Percentiles rank a stretch among this genome's conserved stretches.
Evolutionary conservation across 1,140 invertebrate species (phyloP).

Genomic region (Dendrolimus kikuchii): DNA sequence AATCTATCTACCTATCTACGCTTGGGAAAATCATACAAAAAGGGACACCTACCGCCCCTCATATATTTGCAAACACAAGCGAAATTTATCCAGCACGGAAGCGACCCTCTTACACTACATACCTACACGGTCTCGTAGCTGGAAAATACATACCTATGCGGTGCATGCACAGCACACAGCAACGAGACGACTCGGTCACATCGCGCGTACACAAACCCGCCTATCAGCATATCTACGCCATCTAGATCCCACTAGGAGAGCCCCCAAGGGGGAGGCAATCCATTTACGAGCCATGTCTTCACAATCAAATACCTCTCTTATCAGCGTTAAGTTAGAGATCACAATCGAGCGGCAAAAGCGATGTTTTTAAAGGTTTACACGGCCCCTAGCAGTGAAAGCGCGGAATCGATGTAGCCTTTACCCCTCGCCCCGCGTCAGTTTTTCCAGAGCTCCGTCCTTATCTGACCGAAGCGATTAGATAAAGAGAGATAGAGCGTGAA

Average conservation of each 20-base stretch:
- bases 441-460: constrained; percentile 70
- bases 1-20: constrained; percentile 68
- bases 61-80: constrained; percentile 67
- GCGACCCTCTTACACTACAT: constrained; percentile 40
- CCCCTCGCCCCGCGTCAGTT: constrained; percentile 66
- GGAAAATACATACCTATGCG: constrained; percentile 48
- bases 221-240: constrained; percentile 69
- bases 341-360: constrained; percentile 58
- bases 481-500: constrained; percentile 72
- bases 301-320: constrained; percentile 50
- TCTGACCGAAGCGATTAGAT: constrained; percentile 68
- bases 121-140: constrained; percentile 42
- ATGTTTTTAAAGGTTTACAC: constrained; percentile 71
- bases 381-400: constrained; percentile 71
- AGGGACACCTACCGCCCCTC: constrained; percentile 66
- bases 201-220: constrained; percentile 44
- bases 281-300: constrained; percentile 53
- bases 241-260: constrained; percentile 70
- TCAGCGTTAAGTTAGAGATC: constrained; percentile 53
- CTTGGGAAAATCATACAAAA: constrained; percentile 70
- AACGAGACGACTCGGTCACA: constrained; percentile 23
- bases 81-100: constrained; percentile 64
- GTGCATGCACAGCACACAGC: constrained; percentile 31
- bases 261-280: constrained; percentile 70
- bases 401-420: constrained; percentile 72